Percentiles rank a stretch among this genome's conserved stretches.
Conservation (phyloP, 2,797 vertebrate genomes). For the Ceryle rudis region DNA sequence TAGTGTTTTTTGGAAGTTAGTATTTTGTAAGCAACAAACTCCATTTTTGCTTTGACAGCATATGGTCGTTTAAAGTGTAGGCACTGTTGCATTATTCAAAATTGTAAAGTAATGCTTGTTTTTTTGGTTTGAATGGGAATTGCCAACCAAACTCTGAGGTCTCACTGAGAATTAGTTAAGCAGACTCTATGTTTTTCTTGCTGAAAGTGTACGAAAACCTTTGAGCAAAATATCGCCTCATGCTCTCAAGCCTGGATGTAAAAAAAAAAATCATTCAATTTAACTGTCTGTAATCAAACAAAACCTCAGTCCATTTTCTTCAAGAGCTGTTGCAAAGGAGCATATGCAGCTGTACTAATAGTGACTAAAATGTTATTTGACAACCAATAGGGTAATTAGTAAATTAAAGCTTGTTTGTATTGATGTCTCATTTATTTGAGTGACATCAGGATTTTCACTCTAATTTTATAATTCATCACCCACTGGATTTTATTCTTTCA, state of each 20-base stretch:
- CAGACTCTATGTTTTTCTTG: conserved; percentile 35
- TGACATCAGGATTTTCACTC: conserved; percentile 67
- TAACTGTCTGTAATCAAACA: conserved; percentile 69
- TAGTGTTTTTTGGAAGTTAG: not conserved
- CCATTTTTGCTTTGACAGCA: not conserved
- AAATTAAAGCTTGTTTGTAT: conserved; percentile 61
- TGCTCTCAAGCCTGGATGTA: conserved; percentile 38
- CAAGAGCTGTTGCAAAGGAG: conserved; percentile 57
- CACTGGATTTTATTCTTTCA: conserved; percentile 71
- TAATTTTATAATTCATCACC: conserved; percentile 49
- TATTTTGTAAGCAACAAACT: not conserved
- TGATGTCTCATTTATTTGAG: conserved; percentile 48
- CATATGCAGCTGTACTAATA: conserved; percentile 71
- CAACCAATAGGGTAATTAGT: conserved; percentile 47
- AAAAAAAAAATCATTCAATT: conserved; percentile 43
- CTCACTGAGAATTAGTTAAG: conserved; percentile 35
- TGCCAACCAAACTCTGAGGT: conserved; percentile 6
- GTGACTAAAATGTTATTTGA: conserved; percentile 64
- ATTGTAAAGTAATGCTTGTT: not conserved
- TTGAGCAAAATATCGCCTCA: conserved; percentile 37
- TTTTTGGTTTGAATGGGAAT: not conserved
- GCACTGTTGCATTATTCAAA: not conserved
- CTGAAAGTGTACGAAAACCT: conserved; percentile 39
- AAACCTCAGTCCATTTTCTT: conserved; percentile 65
- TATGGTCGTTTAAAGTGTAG: not conserved